These are phyloP conservation scores for Rhizomys pruinosus DNA, from an alignment of 2,113 vertebrate species.

Conservation along the genomic window DNA sequence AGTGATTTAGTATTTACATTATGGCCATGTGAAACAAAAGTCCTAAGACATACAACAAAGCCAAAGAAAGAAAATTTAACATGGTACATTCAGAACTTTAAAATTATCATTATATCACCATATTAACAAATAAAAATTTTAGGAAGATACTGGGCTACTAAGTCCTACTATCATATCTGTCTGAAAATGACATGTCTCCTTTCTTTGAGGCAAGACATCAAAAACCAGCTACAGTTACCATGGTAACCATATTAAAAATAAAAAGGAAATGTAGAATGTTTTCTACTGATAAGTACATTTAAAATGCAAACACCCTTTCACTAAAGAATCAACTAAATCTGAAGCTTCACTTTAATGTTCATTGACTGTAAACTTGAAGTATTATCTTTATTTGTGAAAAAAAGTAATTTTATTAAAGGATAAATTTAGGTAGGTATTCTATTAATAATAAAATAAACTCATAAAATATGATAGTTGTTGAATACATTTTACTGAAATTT, in stretches of 20 bases:
- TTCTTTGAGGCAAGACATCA: slow-evolving; percentile 73
- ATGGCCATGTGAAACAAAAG: not conserved
- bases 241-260: slow-evolving; percentile 82
- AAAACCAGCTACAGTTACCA: slow-evolving; percentile 70
- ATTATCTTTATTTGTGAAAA: slow-evolving; percentile 49
- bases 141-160: not conserved
- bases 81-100: not conserved
- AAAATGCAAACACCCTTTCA: slow-evolving; percentile 71
- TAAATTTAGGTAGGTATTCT: not conserved
- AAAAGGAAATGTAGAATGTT: slow-evolving; percentile 77
- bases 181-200: slow-evolving; percentile 55
- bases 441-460: slow-evolving; percentile 28
- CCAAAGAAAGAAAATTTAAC: not conserved
- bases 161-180: slow-evolving; percentile 27
- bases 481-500: slow-evolving; percentile 48
- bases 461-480: slow-evolving; percentile 35
- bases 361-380: slow-evolving; percentile 57
- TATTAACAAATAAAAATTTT: not conserved
- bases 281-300: slow-evolving; percentile 83
- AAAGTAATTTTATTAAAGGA: slow-evolving; percentile 67
- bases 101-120: not conserved
- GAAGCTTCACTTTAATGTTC: slow-evolving; percentile 69
- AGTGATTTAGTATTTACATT: not conserved
- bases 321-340: slow-evolving; percentile 72
- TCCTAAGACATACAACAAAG: not conserved